Base-by-base conservation (phyloP, 2,888 invertebrate species). In the Caenorhabditis auriculariae region DNA sequence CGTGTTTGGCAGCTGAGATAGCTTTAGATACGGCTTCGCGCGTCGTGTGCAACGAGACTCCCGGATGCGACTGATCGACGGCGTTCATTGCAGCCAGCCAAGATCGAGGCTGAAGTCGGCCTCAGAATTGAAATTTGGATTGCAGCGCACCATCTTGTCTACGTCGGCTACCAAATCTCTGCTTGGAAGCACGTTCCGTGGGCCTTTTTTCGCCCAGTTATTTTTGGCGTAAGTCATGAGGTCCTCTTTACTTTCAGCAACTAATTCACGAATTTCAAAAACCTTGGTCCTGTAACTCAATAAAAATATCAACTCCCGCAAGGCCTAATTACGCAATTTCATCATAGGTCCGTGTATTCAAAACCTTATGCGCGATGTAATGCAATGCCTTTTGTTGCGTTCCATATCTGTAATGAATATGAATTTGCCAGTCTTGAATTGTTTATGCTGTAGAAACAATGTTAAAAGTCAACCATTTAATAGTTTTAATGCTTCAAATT, bases 211-310 rank as follows among this genome's bases (percentile, higher is more conserved):
- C 1, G 48, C 24, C 63, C 63, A 64, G 19, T 42, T 53, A 12
- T 53, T 60, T 27, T 23, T 29, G n/a, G 49, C 54, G 17, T 35
- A 52, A 15, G 58, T 54, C 5, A 5, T 45, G 37, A n/a, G 53
- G 19, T 19, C 49, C 39, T 55, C 59, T 21, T 49, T 51, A 24
- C 58, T 45, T 26, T 67, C 67, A 6, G 32, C 41, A 41, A 61
- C 52, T 19, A 67, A 53, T 5, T 57, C 54, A 7, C 67, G 63
- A 24, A 67, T 58, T 32, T 67, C 67, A 21, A 59, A 55, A 1
- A 67, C 23, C 53, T 67, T 67, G 17, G 49, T 47, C 24, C 54
- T 62, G 27, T n/a, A 64, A 45, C 12, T n/a, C 17, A 42, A 21
- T 12, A 5, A 1, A 15, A 7, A 15, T 54, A 24, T 29, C 21